Percentiles rank a stretch among this genome's conserved stretches.
phyloP scores from a whole-genome alignment of 2,113 vertebrate species.

The Fregata magnificens region DNA sequence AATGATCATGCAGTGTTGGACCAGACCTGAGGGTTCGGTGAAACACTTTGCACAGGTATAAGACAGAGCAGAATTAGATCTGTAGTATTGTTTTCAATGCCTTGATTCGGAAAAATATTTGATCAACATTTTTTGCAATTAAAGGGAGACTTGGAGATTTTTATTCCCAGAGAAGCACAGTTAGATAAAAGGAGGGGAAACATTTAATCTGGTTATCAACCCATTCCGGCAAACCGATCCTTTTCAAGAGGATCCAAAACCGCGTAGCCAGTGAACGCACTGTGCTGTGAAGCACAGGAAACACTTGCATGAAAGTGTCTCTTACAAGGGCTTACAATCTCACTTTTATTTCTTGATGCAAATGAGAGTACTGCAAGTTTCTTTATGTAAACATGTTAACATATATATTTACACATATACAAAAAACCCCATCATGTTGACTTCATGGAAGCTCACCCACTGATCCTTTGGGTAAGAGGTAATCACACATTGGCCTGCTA shows the following conservation, averaged over 20 bases:
- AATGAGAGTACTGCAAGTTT: not conserved
- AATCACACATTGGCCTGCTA: conserved; percentile 30
- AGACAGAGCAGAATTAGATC: not conserved
- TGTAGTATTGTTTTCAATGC: not conserved
- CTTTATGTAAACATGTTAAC: not conserved
- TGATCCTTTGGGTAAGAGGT: conserved; percentile 14
- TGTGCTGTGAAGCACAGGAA: not conserved
- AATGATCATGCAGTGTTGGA: not conserved
- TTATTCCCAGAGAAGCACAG: not conserved
- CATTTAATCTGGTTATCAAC: not conserved
- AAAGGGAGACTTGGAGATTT: not conserved
- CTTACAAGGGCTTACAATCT: not conserved
- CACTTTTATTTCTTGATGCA: not conserved
- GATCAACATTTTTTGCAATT: not conserved
- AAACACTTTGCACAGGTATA: not conserved
- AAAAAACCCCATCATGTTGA: not conserved
- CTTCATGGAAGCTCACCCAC: conserved; percentile 9
- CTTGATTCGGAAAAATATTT: not conserved
- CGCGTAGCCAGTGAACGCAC: not conserved
- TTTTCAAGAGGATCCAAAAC: not conserved
- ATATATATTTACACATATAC: not conserved
- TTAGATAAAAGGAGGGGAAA: not conserved
- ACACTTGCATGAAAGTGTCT: not conserved
- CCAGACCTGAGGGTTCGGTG: not conserved
- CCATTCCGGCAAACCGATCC: not conserved